Conservation (phyloP, 1,140 invertebrate species). For the Zeugodacus cucurbitae region DNA sequence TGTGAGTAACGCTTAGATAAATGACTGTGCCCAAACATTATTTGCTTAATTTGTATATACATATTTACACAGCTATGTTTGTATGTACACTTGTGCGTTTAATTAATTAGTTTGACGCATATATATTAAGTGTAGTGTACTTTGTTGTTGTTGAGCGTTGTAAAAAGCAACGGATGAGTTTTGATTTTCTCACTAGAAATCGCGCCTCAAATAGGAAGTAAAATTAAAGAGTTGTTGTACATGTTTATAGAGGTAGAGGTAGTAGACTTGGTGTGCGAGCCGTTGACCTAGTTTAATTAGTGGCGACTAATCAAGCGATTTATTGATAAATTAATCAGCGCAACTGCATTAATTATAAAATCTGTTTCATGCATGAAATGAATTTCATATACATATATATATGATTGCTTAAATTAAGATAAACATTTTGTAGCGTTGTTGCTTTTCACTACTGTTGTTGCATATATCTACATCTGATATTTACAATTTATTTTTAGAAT, state of each 20-base stretch:
- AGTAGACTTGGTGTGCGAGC: not conserved
- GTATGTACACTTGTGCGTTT: not conserved
- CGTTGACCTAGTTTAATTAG: constrained; percentile 7
- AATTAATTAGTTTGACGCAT: not conserved
- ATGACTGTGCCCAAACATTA: not conserved
- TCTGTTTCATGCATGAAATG: not conserved
- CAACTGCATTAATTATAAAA: not conserved
- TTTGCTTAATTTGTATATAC: not conserved
- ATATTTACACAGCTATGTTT: not conserved
- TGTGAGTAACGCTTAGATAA: not conserved
- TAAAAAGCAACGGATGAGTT: not conserved
- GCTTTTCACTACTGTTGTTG: not conserved
- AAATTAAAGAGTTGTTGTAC: not conserved
- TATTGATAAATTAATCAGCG: constrained; percentile 6
- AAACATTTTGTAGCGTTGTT: not conserved
- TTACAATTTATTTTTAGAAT: not conserved
- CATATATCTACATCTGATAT: not conserved
- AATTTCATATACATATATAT: not conserved
- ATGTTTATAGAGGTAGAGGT: not conserved
- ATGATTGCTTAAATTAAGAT: not conserved
- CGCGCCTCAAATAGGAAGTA: not conserved
- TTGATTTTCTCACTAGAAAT: not conserved
- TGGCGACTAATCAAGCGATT: constrained; percentile 3
- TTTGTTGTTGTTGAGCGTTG: not conserved
- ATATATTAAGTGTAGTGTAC: not conserved